phyloP scores from a whole-genome alignment of 2,797 vertebrate species.

The Syngnathus rostellatus region DNA sequence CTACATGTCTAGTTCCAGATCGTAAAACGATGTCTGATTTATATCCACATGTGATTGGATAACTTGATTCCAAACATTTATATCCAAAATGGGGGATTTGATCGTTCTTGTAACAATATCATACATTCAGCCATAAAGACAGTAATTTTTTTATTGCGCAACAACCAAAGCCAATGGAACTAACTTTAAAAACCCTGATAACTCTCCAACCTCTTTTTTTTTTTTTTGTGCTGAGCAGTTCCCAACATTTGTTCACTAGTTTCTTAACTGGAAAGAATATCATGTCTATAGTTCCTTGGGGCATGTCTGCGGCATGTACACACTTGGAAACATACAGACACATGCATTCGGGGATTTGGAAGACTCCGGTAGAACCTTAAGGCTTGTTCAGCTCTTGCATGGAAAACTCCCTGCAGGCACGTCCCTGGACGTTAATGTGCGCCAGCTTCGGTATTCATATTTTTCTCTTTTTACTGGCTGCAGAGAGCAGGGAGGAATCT shows the following conservation, averaged over 20 bases:
- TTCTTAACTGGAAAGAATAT: slow-evolving; percentile 14
- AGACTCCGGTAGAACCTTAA: slow-evolving; percentile 26
- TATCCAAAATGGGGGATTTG: no score
- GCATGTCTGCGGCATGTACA: slow-evolving; percentile 16
- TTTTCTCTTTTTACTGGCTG: slow-evolving; percentile 22
- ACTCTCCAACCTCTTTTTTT: neutral
- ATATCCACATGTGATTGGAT: no score
- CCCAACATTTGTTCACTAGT: neutral
- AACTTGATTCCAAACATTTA: no score
- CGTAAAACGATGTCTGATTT: no score
- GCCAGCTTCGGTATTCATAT: slow-evolving; percentile 24
- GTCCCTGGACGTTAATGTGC: slow-evolving; percentile 15
- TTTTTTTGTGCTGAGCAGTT: slow-evolving; percentile 1
- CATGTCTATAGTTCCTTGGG: slow-evolving; percentile 14
- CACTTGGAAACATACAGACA: slow-evolving; percentile 12
- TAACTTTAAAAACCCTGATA: neutral
- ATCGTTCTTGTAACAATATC: neutral
- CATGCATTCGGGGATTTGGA: slow-evolving; percentile 14
- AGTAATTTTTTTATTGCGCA: neutral
- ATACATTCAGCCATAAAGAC: neutral
- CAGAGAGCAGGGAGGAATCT: slow-evolving; percentile 26
- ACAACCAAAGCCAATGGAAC: neutral
- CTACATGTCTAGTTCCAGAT: no score
- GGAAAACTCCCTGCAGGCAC: slow-evolving; percentile 44
- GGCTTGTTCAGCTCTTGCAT: slow-evolving; percentile 35